These are phyloP conservation scores for Axis porcinus DNA, from an alignment of 2,113 vertebrate species.

Conservation along the genomic window DNA sequence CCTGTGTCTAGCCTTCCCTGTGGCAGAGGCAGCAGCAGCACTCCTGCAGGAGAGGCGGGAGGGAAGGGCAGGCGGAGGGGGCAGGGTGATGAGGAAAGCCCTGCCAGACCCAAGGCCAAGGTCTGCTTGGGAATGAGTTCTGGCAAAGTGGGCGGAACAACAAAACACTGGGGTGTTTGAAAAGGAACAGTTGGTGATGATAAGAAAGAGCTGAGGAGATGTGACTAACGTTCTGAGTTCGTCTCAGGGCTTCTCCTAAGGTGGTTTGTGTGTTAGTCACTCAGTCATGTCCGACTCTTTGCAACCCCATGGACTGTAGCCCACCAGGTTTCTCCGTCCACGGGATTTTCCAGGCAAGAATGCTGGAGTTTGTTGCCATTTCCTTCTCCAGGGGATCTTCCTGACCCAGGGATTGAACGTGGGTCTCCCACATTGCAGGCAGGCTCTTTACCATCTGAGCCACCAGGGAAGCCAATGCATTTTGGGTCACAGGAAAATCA, in stretches of 20 bases:
- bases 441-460: background rate
- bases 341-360: background rate
- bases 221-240: background rate
- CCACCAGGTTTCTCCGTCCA: background rate
- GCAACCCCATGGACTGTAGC: background rate
- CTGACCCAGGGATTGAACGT: background rate
- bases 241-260: background rate
- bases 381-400: background rate
- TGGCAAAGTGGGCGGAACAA: background rate
- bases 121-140: background rate
- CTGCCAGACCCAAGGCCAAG: background rate
- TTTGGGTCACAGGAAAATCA: background rate
- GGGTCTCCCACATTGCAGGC: background rate
- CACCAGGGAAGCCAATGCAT: background rate
- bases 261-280: background rate
- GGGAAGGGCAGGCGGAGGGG: background rate
- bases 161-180: background rate
- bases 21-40: background rate
- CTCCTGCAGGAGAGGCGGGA: background rate
- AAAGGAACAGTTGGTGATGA: background rate
- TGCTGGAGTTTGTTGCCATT: background rate
- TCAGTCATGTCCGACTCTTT: background rate
- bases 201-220: background rate
- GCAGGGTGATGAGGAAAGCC: background rate
- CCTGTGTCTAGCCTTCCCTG: background rate